Conservation (phyloP, 2,888 invertebrate genomes). For the Drosophila nr. fundita region DNA sequence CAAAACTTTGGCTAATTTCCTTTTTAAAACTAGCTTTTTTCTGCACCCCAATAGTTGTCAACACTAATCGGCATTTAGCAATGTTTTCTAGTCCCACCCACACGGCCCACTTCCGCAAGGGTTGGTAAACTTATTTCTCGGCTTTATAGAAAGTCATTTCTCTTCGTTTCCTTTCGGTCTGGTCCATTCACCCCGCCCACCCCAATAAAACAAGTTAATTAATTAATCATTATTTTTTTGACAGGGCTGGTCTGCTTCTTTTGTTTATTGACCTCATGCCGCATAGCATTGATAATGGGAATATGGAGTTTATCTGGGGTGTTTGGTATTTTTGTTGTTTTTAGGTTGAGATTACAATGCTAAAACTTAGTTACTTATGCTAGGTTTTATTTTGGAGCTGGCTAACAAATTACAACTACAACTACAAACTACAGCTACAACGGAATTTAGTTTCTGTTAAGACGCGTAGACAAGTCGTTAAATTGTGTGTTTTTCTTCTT, state of each 20-base stretch:
- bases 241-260: slow-evolving; percentile 51
- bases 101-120: slow-evolving; percentile 5
- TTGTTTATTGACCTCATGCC: slow-evolving; percentile 61
- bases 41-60: neutral
- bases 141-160: slow-evolving; percentile 66
- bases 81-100: neutral
- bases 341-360: slow-evolving; percentile 55
- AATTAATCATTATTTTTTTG: slow-evolving; percentile 75
- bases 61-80: slow-evolving; percentile 10
- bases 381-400: slow-evolving; percentile 31
- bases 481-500: neutral
- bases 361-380: slow-evolving; percentile 69
- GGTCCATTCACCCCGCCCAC: slow-evolving; percentile 19
- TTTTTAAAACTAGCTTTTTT: slow-evolving; percentile 1
- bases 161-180: slow-evolving; percentile 34
- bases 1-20: slow-evolving; percentile 1
- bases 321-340: neutral
- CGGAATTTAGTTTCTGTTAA: slow-evolving; percentile 14
- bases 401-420: slow-evolving; percentile 43
- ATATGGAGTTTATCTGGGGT: slow-evolving; percentile 15
- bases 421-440: slow-evolving; percentile 43
- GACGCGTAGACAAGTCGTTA: slow-evolving; percentile 14
- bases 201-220: slow-evolving; percentile 75
- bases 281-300: slow-evolving; percentile 29
- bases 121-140: slow-evolving; percentile 56